Base-by-base conservation (phyloP, 2,797 vertebrate species). In the Sus cebifrons region DNA sequence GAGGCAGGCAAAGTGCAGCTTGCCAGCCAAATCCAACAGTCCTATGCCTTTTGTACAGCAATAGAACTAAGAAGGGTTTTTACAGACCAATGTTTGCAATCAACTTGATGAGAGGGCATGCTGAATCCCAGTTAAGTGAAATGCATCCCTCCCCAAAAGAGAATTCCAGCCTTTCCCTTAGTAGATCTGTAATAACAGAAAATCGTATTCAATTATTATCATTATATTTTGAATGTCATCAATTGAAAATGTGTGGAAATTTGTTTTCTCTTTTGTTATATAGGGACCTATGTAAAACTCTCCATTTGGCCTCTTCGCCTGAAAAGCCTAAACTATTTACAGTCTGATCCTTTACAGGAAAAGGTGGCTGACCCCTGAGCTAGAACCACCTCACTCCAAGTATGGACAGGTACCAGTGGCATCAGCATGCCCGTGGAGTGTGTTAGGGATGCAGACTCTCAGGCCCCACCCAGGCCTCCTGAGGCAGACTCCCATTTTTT, bases 211-310 rank as follows among this genome's bases (percentile, higher is more conserved):
- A 23, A 9, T 82, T 49, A 67, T 65, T 27, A 52, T 91, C 25
- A 20, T 86, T 64, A 13, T 60, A 52, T 70, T 56, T 91, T 88
- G 32, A 92, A 89, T 91, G 65, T 89, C 4, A 52, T 75, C 15
- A 56, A 15, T n/a, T 56, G 67, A 93, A 87, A 62, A 36, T 1
- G 0, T 94, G 17, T 87, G 7, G 29, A 62, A 62, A 25, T 67
- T 36, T 58, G 3, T 89, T 75, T 90, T 74, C n/a, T 62, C 52
- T 68, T 54, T 36, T 36, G 60, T 67, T 75, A n/a, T 7, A 11
- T 32, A 56, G 78, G 18, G 23, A 56, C 3, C 36, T 36, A 36
- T 36, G 36, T 36, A 3, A 73, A 49, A 58, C 3, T 58, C 27
- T 89, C 40, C 3, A 17, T 84, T 88, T 88, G 70, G 62, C 62